Conservation (phyloP, 1,140 invertebrate genomes). For the Aphis craccivora region DNA sequence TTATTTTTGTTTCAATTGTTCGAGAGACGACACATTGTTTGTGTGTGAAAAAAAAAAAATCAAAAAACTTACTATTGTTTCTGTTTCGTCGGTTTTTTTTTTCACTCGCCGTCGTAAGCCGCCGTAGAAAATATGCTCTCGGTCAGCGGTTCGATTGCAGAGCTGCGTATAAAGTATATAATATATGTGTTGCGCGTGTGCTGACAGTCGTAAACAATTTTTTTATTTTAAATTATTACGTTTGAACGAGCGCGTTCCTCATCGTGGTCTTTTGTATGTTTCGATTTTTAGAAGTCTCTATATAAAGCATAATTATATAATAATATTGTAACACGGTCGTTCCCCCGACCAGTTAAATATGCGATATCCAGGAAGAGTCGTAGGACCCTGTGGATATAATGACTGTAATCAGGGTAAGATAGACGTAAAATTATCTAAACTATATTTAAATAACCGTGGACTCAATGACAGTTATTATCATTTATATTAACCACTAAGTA, state of each 20-base stretch:
- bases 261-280: neutral
- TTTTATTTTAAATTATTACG: constrained; percentile 1
- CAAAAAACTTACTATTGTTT: constrained; percentile 8
- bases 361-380: too few relatives aligned
- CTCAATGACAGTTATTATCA: too few relatives aligned
- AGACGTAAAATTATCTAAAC: too few relatives aligned
- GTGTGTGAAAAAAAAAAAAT: constrained; percentile 12
- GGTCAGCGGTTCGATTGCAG: constrained; percentile 40
- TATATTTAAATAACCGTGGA: too few relatives aligned
- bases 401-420: too few relatives aligned
- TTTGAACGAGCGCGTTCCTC: neutral
- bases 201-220: constrained; percentile 18
- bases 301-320: neutral
- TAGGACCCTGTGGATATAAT: too few relatives aligned
- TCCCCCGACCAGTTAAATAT: too few relatives aligned
- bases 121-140: neutral
- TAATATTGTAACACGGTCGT: neutral
- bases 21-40: neutral
- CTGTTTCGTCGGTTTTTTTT: neutral
- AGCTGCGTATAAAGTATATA: neutral
- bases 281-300: neutral
- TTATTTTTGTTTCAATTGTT: constrained; percentile 14
- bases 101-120: neutral
- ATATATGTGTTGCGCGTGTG: neutral
- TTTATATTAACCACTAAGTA: too few relatives aligned